Evolutionary conservation across 1,140 invertebrate genomes (phyloP).

Genomic region (Drosophila arizonae): DNA sequence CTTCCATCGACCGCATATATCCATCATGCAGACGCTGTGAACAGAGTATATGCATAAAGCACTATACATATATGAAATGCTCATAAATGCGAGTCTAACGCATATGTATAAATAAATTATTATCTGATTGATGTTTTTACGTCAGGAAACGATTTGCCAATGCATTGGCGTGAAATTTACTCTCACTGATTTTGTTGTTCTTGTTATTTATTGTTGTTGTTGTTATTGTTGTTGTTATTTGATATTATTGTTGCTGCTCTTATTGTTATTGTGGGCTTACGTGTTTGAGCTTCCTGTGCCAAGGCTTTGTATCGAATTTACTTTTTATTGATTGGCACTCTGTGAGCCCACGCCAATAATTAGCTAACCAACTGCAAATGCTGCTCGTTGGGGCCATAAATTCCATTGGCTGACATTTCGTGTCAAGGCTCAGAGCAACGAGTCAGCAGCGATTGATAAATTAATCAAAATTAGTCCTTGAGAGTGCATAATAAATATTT

Average conservation of each 20-base stretch:
- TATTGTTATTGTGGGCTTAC: constrained; percentile 45
- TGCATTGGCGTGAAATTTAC: constrained; percentile 68
- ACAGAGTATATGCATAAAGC: not conserved
- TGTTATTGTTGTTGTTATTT: constrained; percentile 11
- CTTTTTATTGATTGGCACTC: constrained; percentile 58
- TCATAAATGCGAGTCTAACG: not conserved
- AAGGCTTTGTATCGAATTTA: constrained; percentile 48
- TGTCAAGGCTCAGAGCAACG: constrained; percentile 65
- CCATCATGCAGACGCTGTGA: not conserved
- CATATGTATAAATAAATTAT: constrained; percentile 19
- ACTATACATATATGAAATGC: not conserved
- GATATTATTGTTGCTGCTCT: constrained; percentile 20
- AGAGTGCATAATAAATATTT: constrained; percentile 76
- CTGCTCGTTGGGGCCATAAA: constrained; percentile 55
- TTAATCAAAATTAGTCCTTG: constrained; percentile 77
- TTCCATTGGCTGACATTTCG: constrained; percentile 66
- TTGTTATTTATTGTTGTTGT: constrained; percentile 35
- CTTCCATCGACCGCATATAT: not conserved
- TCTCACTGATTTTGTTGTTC: constrained; percentile 46
- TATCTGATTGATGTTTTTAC: constrained; percentile 72
- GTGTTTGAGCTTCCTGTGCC: constrained; percentile 62
- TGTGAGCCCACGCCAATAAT: constrained; percentile 34
- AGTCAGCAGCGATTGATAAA: constrained; percentile 71
- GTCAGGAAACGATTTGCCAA: constrained; percentile 72
- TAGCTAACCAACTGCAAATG: constrained; percentile 58